Base-by-base conservation (phyloP, 2,888 invertebrate genomes). In the Dolichomitus sp. region DNA sequence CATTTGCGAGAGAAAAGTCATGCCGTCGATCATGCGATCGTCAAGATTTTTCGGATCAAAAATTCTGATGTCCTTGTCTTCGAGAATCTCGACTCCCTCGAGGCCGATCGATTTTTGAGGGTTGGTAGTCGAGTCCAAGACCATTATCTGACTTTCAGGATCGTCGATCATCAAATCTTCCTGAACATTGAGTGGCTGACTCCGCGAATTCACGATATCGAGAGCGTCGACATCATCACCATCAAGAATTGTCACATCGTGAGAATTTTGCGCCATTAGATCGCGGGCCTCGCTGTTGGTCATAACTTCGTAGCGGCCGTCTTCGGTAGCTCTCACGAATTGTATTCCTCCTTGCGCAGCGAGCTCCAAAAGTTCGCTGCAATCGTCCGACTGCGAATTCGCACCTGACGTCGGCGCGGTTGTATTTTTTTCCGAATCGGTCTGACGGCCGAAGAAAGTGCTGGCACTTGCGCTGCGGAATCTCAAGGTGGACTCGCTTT, bases 251-350 rank as follows among this genome's bases (percentile, higher is more conserved):
- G 92, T 92, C 61, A 93, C 90, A 79, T 93, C 93, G 78, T 93
- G 93, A 4, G 92, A 91, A 84, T 93, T 93, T 87, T 93, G 93
- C 0, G 92, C 91, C 92, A 94, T 94, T 76, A 94, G 85, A 77
- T 93, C 91, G 3, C 94, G 90, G 5, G 94, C 94, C 66, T 94
- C 94, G 84, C 89, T 93, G 84, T 91, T 93, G n/a, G 92, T 92
- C 88, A 92, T 92, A 63, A 94, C 93, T 84, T 94, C 94, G 86
- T 93, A 94, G 84, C 92, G 92, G 73, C 94, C 94, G 84, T 94
- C 93, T 63, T 93, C 93, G 12, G 93, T 92, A 12, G 93, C 93
- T 3, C 94, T 90, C 40, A 94, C 93, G 84, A 94, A 94, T 85
- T 94, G 94, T 81, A 94, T 93, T 63, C 92, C 93, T 59, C 93